phyloP scores from a whole-genome alignment of 2,113 vertebrate species.

The Pelecanoides urinatrix region DNA sequence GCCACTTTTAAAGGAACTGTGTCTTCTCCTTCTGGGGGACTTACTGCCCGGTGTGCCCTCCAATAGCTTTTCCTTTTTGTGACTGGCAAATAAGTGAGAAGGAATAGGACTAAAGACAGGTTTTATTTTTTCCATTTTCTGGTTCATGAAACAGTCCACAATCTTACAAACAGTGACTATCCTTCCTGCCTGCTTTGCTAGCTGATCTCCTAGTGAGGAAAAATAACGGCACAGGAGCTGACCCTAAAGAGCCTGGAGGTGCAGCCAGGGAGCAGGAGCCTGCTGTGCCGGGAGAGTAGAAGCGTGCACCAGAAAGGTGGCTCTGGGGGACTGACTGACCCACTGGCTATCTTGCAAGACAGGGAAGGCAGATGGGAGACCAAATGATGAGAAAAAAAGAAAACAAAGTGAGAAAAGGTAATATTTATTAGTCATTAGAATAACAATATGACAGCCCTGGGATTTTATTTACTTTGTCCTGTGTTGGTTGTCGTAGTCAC shows the following conservation, averaged over 20 bases:
- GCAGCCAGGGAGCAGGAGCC: not conserved
- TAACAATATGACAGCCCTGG: not conserved
- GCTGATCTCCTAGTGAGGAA: not conserved
- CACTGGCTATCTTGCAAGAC: not conserved
- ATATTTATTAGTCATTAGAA: not conserved
- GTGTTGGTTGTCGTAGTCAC: not conserved
- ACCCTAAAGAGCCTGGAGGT: not conserved
- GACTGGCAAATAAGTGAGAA: not conserved
- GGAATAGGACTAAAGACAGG: not conserved
- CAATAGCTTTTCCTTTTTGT: not conserved
- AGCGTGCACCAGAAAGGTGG: not conserved
- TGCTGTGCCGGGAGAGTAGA: not conserved
- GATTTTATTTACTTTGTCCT: not conserved
- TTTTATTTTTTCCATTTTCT: not conserved
- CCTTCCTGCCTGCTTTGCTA: not conserved
- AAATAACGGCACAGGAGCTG: not conserved
- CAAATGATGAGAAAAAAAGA: not conserved
- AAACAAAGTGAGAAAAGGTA: not conserved
- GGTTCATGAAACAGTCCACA: not conserved
- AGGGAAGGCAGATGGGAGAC: not conserved
- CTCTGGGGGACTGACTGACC: not conserved
- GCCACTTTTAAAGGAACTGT: not conserved
- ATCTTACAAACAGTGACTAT: not conserved
- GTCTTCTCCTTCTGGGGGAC: not conserved
- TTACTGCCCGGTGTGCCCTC: not conserved